Conservation (phyloP, 1,140 invertebrate genomes). For the Caenorhabditis tropicalis region DNA sequence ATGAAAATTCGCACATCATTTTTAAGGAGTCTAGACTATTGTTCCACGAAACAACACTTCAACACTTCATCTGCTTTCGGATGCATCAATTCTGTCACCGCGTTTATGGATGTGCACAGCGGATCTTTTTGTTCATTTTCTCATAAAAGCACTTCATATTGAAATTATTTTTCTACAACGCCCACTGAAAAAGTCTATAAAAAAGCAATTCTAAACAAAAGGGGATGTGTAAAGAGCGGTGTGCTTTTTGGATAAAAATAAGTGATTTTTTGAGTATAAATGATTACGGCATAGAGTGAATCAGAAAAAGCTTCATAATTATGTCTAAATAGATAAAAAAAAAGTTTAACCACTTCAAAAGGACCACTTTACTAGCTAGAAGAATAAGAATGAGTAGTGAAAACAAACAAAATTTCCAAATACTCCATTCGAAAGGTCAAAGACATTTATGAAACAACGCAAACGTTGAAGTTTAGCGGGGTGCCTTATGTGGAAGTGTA, state of each 20-base stretch:
- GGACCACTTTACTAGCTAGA: no score
- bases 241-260: no score
- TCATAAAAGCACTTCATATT: not conserved
- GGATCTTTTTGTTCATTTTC: not conserved
- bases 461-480: not conserved
- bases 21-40: not conserved
- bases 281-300: no score
- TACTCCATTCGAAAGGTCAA: not conserved
- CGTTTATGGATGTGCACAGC: not conserved
- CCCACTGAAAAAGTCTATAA: no score
- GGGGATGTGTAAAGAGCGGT: no score
- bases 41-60: slow-evolving; percentile 7
- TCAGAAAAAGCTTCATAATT: no score
- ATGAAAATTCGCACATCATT: not conserved
- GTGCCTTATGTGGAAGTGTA: not conserved
- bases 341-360: no score
- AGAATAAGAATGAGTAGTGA: not conserved
- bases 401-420: not conserved
- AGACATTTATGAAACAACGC: slow-evolving; percentile 14
- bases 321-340: no score
- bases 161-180: not conserved
- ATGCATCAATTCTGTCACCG: not conserved
- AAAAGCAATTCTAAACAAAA: no score
- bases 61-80: slow-evolving; percentile 37
- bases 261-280: not conserved